A percentile compares a stretch with the other conserved stretches of the same genome.
Conservation (phyloP, 2,797 vertebrate genomes). For the Thunnus albacares region DNA sequence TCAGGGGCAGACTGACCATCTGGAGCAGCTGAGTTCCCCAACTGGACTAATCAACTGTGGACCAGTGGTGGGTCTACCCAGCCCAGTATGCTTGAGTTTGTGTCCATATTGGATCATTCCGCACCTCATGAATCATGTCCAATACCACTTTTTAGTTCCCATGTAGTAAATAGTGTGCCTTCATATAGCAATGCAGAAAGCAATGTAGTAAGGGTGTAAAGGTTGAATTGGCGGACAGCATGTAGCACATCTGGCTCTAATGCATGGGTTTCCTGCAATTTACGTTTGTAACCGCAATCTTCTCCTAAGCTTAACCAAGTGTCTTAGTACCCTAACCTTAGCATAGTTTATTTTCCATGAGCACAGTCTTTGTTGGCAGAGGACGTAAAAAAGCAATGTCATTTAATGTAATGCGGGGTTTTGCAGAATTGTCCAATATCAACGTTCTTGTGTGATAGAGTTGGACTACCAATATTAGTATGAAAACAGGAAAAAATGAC, state of each 20-base stretch:
- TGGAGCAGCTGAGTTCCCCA: neutral
- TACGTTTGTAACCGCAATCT: no score
- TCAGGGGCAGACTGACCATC: neutral
- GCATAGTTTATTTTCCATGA: no score
- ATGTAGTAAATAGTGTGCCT: neutral
- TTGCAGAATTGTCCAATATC: no score
- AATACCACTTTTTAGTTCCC: neutral
- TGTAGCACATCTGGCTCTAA: neutral
- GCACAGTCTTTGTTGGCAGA: no score
- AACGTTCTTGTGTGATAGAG: no score
- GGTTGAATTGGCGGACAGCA: neutral
- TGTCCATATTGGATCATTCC: no score
- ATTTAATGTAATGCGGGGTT: no score
- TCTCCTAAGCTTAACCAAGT: no score
- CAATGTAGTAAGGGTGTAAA: neutral
- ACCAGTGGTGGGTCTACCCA: neutral
- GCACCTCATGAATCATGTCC: neutral
- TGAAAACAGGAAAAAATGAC: no score
- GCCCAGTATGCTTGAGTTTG: neutral
- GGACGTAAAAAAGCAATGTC: no score
- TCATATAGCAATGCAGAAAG: neutral
- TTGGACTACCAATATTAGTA: no score
- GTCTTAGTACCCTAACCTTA: no score
- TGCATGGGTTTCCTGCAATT: neutral
- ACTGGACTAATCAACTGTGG: neutral